These are phyloP conservation scores for Nautilus pompilius DNA, from an alignment of 1,140 invertebrate species.

Conservation along the genomic window DNA sequence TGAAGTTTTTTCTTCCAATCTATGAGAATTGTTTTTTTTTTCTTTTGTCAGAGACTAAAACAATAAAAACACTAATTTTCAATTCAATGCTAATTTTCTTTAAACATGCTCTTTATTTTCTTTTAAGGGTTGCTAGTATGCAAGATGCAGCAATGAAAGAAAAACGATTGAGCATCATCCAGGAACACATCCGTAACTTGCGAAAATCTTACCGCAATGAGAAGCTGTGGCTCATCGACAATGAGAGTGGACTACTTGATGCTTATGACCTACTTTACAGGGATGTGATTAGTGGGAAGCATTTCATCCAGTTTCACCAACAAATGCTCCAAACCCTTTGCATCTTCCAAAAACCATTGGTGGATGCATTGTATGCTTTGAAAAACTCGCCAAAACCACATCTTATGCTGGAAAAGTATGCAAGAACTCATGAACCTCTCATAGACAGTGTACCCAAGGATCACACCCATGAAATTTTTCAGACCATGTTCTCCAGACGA, in stretches of 20 bases:
- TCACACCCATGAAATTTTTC: constrained; percentile 21
- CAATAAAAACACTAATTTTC: too few species aligned
- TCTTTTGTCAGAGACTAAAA: too few species aligned
- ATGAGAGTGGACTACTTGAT: constrained; percentile 56
- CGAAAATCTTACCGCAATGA: constrained; percentile 35
- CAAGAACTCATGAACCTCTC: constrained; percentile 26
- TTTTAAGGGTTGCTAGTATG: constrained; percentile 54
- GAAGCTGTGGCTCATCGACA: constrained; percentile 56
- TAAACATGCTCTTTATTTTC: constrained; percentile 14
- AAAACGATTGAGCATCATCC: constrained; percentile 42
- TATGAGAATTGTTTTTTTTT: too few species aligned
- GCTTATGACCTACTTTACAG: constrained; percentile 52
- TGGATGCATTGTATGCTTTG: constrained; percentile 33
- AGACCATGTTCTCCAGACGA: constrained; percentile 28
- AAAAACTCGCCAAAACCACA: constrained; percentile 17
- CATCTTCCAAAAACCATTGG: constrained; percentile 47
- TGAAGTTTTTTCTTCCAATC: too few species aligned
- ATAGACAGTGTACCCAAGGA: constrained; percentile 25
- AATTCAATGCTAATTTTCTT: too few species aligned
- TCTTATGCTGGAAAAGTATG: constrained; percentile 24
- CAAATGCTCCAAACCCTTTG: constrained; percentile 51
- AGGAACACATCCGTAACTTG: constrained; percentile 55
- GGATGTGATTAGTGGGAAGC: constrained; percentile 13
- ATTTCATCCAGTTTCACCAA: constrained; percentile 49
- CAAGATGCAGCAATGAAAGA: constrained; percentile 55